These are phyloP conservation scores for Anticlea derivata DNA, from an alignment of 2,888 invertebrate genomes.

Conservation along the genomic window DNA sequence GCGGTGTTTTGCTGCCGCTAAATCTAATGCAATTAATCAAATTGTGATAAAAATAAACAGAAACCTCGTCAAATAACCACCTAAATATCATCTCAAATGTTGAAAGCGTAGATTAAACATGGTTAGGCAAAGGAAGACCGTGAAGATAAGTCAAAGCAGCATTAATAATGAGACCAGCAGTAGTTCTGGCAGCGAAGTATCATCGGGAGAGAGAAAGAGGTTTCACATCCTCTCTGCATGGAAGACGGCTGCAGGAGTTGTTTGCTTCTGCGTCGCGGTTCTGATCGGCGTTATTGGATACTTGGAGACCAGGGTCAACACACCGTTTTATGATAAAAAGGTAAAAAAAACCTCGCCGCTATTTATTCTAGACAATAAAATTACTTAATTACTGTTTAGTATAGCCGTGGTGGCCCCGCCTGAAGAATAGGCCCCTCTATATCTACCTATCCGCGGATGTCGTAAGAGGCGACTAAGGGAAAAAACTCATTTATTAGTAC, in stretches of 20 bases:
- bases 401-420: too few species aligned
- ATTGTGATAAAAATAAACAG: slow-evolving; percentile 32
- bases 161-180: slow-evolving; percentile 60
- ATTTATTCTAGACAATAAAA: too few species aligned
- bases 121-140: slow-evolving; percentile 65
- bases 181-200: slow-evolving; percentile 58
- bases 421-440: too few species aligned
- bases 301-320: slow-evolving; percentile 94
- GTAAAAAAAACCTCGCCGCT: too few species aligned
- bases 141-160: slow-evolving; percentile 48
- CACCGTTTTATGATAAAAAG: slow-evolving; percentile 91
- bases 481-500: too few species aligned
- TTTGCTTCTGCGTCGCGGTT: slow-evolving; percentile 87
- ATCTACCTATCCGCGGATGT: too few species aligned
- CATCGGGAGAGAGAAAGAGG: slow-evolving; percentile 39
- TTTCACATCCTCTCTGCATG: slow-evolving; percentile 69
- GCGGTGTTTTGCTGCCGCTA: too few species aligned
- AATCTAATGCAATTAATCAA: too few species aligned
- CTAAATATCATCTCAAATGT: slow-evolving; percentile 22
- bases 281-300: slow-evolving; percentile 92
- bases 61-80: slow-evolving; percentile 48
- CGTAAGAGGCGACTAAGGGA: too few species aligned
- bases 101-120: slow-evolving; percentile 43
- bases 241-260: slow-evolving; percentile 85
- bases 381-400: too few species aligned